Base-by-base conservation (phyloP, 1,140 invertebrate species). In the Tetramorium alpestre region DNA sequence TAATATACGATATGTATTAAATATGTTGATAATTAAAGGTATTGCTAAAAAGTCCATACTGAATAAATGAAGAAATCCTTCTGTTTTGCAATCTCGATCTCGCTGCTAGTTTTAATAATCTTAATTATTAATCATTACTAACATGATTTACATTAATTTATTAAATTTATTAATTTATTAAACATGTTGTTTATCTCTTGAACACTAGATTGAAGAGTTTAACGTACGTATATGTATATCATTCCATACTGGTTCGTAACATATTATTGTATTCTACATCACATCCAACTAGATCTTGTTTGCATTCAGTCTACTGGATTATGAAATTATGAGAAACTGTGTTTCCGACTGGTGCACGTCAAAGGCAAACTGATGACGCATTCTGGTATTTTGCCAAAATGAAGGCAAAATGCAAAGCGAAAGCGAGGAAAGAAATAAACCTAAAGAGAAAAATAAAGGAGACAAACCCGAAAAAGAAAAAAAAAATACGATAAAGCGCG, bases 301-400 rank as follows among this genome's bases (percentile, higher is more conserved):
- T 73, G 25, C 25, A 73, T 82, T 47, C 67, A 72, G 38, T 72
- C 78, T 73, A 18, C 10, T 58, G 80, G 69, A 82, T 73, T 82
- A 82, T 82, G 54, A 73, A 82, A 82, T 82, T 82, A 82, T 54
- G 80, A 54, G 70, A 85, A 77, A 65, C 72, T 54, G 58, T 65
- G 25, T 85, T 85, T 85, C 47, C 60, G 60, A 85, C 60, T 47
- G 38, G 33, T 44, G 22, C 3, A 60, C 47, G 49, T 85, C 82
- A 85, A 85, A 85, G 82, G 62, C 70, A 85, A 85, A 54, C 72
- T 64, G 86, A 67, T 69, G 70, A 49, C 18, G 33, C 58, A 67
- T 67, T 87, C 69, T 62, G 69, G 51, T 85, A 77, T 75, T 75
- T 87, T 87, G 70, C 64, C 72, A 47, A 88, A 62, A 80, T n/a